Evolutionary conservation across 2,797 vertebrate genomes (phyloP).

Genomic region (Toxotes lorentzi): DNA sequence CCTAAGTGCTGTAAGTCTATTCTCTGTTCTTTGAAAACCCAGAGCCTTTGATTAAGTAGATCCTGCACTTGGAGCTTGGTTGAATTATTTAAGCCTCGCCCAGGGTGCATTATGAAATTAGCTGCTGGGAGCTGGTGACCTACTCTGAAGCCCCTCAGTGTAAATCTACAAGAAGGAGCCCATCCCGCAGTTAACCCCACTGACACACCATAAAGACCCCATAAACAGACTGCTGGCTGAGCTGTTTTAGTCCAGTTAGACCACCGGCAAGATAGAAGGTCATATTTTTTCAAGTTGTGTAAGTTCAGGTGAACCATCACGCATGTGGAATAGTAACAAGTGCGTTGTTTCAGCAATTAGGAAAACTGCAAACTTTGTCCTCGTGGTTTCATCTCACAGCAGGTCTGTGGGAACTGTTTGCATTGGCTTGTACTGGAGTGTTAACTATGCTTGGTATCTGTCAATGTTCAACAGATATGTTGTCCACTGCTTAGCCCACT

Average conservation of each 20-base stretch:
- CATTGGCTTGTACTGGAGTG: slow-evolving; percentile 39
- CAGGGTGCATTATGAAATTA: slow-evolving; percentile 84
- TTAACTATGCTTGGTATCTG: slow-evolving; percentile 44
- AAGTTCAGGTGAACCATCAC: slow-evolving; percentile 58
- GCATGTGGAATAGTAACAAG: slow-evolving; percentile 49
- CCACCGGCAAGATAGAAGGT: slow-evolving; percentile 57
- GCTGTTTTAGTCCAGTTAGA: slow-evolving; percentile 61
- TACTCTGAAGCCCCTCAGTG: slow-evolving; percentile 63
- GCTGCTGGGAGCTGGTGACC: slow-evolving; percentile 72
- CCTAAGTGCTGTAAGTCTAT: slow-evolving; percentile 22
- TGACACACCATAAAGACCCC: slow-evolving; percentile 73
- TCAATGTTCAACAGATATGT: slow-evolving; percentile 65
- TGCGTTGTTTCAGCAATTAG: slow-evolving; percentile 62
- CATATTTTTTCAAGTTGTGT: slow-evolving; percentile 51
- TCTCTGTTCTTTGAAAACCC: slow-evolving; percentile 55
- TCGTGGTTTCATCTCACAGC: slow-evolving; percentile 18
- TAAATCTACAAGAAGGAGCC: slow-evolving; percentile 73
- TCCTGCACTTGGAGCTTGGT: slow-evolving; percentile 61
- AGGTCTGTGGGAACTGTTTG: slow-evolving; percentile 35
- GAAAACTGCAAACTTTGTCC: slow-evolving; percentile 39
- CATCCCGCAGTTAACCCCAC: slow-evolving; percentile 68
- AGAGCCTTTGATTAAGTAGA: slow-evolving; percentile 76
- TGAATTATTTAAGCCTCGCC: slow-evolving; percentile 77
- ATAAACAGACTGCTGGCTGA: slow-evolving; percentile 77
- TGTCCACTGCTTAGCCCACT: slow-evolving; percentile 57